Evolutionary conservation across 1,140 invertebrate genomes (phyloP).

Genomic region (Sitophilus oryzae): DNA sequence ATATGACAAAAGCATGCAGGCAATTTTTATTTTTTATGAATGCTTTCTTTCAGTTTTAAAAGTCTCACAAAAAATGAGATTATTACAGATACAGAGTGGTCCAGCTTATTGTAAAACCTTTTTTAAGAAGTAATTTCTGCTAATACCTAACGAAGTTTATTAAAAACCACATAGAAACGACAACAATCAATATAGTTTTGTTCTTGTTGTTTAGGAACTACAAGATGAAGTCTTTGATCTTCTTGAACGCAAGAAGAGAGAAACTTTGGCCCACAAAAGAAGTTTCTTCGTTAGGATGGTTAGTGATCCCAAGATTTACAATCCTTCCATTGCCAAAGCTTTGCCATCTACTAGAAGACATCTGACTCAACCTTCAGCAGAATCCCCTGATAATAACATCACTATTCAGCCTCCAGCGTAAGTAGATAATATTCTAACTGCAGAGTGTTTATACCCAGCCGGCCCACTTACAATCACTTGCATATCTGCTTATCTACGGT

Average conservation of each 20-base stretch:
- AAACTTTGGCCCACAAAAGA: slow-evolving; percentile 79
- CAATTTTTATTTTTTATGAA: too few species aligned
- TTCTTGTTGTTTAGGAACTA: slow-evolving; percentile 48
- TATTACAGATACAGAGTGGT: too few species aligned
- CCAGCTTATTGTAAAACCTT: too few species aligned
- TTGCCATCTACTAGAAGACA: slow-evolving; percentile 51
- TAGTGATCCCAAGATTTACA: slow-evolving; percentile 93
- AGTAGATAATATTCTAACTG: slow-evolving; percentile 37
- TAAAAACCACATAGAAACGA: too few species aligned
- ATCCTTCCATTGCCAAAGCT: slow-evolving; percentile 75
- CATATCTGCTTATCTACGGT: too few species aligned
- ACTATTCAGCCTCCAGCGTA: slow-evolving; percentile 46
- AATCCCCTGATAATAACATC: slow-evolving; percentile 43
- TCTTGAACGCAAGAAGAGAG: slow-evolving; percentile 59
- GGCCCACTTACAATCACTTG: too few species aligned
- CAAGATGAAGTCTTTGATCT: slow-evolving; percentile 64
- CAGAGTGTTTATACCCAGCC: slow-evolving; percentile 76
- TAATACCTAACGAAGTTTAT: too few species aligned
- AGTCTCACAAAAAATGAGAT: too few species aligned
- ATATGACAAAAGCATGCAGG: too few species aligned
- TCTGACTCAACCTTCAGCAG: slow-evolving; percentile 43
- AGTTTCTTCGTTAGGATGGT: slow-evolving; percentile 97
- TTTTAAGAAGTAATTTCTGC: too few species aligned
- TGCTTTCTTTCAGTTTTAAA: too few species aligned
- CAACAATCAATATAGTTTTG: background rate